These are phyloP conservation scores for Thomomys bottae DNA, from an alignment of 2,113 vertebrate species.

Conservation along the genomic window DNA sequence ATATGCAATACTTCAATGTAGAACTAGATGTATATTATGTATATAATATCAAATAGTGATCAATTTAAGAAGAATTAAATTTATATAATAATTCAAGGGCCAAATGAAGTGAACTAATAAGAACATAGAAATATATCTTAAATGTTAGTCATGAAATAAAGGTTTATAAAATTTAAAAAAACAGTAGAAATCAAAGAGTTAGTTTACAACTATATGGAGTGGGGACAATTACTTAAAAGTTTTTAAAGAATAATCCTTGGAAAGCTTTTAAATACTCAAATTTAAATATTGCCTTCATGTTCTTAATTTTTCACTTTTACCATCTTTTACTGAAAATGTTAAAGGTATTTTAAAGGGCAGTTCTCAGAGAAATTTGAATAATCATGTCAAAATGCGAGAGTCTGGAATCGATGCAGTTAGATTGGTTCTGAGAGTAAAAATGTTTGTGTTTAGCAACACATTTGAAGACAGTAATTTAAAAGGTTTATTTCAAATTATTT, in stretches of 20 bases:
- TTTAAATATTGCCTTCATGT: not conserved
- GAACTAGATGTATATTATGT: not conserved
- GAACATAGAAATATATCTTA: not conserved
- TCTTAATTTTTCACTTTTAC: not conserved
- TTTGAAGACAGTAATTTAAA: slow-evolving; percentile 45
- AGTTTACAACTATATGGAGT: not conserved
- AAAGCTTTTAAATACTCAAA: slow-evolving; percentile 46
- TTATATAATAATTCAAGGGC: not conserved
- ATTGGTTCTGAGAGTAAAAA: slow-evolving; percentile 34
- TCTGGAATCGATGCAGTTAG: not conserved
- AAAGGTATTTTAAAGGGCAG: slow-evolving; percentile 1
- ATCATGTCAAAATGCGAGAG: slow-evolving; percentile 10
- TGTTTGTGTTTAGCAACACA: not conserved
- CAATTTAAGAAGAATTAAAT: not conserved
- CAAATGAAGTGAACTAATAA: not conserved
- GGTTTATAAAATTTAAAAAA: not conserved
- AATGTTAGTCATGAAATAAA: not conserved
- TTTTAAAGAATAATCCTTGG: not conserved
- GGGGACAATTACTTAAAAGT: not conserved
- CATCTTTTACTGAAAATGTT: not conserved
- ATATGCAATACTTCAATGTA: not conserved
- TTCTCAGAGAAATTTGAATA: not conserved
- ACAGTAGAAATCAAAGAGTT: not conserved
- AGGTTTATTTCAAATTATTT: slow-evolving; percentile 14
- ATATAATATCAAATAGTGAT: not conserved